A percentile compares a stretch with the other conserved stretches of the same genome.
phyloP scores from a whole-genome alignment of 2,888 invertebrate genomes.

The Lycia hirtaria region DNA sequence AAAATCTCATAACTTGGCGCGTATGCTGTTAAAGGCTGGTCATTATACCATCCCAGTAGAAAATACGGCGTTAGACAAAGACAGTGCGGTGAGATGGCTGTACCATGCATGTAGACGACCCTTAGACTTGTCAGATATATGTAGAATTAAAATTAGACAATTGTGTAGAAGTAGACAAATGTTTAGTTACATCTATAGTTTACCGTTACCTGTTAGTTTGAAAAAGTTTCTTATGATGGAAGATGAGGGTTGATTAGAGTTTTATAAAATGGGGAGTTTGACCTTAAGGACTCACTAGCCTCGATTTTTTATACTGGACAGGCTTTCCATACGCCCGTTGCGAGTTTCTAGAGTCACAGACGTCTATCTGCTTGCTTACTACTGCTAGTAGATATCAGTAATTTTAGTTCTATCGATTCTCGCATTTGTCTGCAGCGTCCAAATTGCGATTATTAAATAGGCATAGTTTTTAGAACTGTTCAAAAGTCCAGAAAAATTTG shows the following conservation, averaged over 20 bases:
- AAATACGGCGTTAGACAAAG: constrained; percentile 35
- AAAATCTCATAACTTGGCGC: constrained; percentile 58
- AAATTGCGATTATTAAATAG: too few species aligned
- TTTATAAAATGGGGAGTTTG: not conserved
- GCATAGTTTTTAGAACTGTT: too few species aligned
- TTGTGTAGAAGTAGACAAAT: constrained; percentile 63
- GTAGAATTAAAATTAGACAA: constrained; percentile 83
- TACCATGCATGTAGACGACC: constrained; percentile 75
- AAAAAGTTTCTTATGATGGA: constrained; percentile 86
- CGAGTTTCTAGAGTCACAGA: too few species aligned
- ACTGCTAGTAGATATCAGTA: too few species aligned
- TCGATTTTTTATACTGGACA: too few species aligned
- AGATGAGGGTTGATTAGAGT: constrained; percentile 58
- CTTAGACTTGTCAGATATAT: constrained; percentile 81
- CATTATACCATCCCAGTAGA: constrained; percentile 47
- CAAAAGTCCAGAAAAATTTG: too few species aligned
- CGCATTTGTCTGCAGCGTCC: too few species aligned
- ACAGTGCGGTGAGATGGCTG: constrained; percentile 68
- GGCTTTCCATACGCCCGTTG: too few species aligned
- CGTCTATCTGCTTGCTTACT: too few species aligned
- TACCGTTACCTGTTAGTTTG: constrained; percentile 84
- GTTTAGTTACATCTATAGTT: constrained; percentile 61
- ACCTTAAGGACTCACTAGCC: not conserved
- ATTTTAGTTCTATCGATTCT: too few species aligned
- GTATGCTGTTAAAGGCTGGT: constrained; percentile 75